These are phyloP conservation scores for Acanthacorydalis orientalis DNA, from an alignment of 2,888 invertebrate species.

Conservation along the genomic window DNA sequence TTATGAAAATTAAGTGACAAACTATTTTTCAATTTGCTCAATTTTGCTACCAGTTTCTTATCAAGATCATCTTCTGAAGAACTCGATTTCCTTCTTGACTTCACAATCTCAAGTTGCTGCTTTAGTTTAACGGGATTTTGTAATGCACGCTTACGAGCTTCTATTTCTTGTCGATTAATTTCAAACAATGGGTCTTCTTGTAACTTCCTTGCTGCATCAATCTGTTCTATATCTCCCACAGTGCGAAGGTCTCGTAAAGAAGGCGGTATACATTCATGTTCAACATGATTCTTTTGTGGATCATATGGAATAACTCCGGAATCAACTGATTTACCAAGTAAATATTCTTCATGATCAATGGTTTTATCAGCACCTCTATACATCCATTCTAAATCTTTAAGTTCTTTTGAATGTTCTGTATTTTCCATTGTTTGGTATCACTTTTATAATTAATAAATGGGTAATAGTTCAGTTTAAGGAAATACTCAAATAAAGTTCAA, in stretches of 20 bases:
- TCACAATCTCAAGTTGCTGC: slow-evolving; percentile 55
- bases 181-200: slow-evolving; percentile 85
- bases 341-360: slow-evolving; percentile 72
- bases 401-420: no score
- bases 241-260: slow-evolving; percentile 36
- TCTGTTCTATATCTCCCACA: slow-evolving; percentile 36
- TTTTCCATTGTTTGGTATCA: no score
- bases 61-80: slow-evolving; percentile 35
- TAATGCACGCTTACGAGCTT: slow-evolving; percentile 64
- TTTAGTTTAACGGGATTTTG: slow-evolving; percentile 87
- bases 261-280: slow-evolving; percentile 63
- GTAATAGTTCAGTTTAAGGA: no score
- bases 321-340: slow-evolving; percentile 68
- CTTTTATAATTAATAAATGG: no score
- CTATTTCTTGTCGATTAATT: slow-evolving; percentile 80
- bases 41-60: slow-evolving; percentile 49
- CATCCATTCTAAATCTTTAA: slow-evolving; percentile 66
- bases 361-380: slow-evolving; percentile 53
- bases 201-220: slow-evolving; percentile 75
- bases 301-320: slow-evolving; percentile 32
- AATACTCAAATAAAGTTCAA: no score
- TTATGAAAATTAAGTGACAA: slow-evolving; percentile 17
- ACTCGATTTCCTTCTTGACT: slow-evolving; percentile 29
- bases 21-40: slow-evolving; percentile 44
- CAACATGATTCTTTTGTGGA: slow-evolving; percentile 44